Percentiles rank a stretch among this genome's conserved stretches.
phyloP scores from a whole-genome alignment of 2,888 invertebrate species.

The Lobophora halterata region DNA sequence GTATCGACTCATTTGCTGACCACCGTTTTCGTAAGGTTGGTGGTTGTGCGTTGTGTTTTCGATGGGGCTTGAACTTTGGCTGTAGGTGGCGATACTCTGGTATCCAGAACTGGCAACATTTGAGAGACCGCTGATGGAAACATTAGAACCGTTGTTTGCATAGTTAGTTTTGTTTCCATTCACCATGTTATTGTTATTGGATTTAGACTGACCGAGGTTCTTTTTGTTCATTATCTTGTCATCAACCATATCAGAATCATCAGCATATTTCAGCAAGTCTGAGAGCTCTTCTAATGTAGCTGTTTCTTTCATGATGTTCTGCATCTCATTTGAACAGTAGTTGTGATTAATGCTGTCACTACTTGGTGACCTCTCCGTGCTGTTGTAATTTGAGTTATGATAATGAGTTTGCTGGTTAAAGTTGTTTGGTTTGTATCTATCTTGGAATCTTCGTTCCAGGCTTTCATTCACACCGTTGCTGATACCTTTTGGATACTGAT shows the following conservation, averaged over 20 bases:
- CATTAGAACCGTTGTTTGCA: constrained; percentile 87
- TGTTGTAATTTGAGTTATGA: constrained; percentile 67
- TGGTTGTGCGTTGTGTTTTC: constrained; percentile 81
- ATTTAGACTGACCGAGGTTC: constrained; percentile 65
- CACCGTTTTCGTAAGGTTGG: constrained; percentile 69
- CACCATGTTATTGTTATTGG: constrained; percentile 66
- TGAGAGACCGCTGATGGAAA: constrained; percentile 89
- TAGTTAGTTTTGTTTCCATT: constrained; percentile 71
- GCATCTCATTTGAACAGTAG: constrained; percentile 69
- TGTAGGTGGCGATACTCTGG: constrained; percentile 93
- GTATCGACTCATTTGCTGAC: constrained; percentile 72
- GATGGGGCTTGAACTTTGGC: constrained; percentile 92
- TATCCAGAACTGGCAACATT: constrained; percentile 92
- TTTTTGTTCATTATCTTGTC: constrained; percentile 76
- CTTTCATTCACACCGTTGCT: constrained; percentile 70
- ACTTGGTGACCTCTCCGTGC: constrained; percentile 68
- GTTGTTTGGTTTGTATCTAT: constrained; percentile 72
- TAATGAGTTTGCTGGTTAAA: constrained; percentile 62
- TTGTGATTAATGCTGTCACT: constrained; percentile 72
- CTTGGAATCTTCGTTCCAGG: constrained; percentile 73
- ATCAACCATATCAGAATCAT: constrained; percentile 84
- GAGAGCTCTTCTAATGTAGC: constrained; percentile 86
- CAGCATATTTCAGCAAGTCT: constrained; percentile 86
- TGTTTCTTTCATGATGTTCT: constrained; percentile 74
- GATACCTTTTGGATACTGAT: constrained; percentile 80